phyloP scores from a whole-genome alignment of 2,797 vertebrate genomes.

The Allobates femoralis region DNA sequence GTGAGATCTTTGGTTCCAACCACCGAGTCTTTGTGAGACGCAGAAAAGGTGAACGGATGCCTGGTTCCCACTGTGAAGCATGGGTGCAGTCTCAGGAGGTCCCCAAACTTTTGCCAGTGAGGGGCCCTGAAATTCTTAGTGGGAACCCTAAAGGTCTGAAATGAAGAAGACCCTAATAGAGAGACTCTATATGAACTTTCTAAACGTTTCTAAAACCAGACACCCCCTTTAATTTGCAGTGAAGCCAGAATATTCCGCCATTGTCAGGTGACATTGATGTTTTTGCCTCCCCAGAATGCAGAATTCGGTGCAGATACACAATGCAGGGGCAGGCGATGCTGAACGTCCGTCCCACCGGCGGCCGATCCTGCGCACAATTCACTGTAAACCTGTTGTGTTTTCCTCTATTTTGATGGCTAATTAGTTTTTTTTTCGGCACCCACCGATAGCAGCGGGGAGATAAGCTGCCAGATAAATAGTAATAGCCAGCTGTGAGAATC shows the following conservation, averaged over 20 bases:
- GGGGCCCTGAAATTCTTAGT: too few species aligned
- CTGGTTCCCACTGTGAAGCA: too few species aligned
- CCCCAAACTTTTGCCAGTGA: too few species aligned
- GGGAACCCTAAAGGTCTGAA: background rate
- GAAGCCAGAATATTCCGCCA: background rate
- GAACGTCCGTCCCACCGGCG: background rate
- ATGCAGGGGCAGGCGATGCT: background rate
- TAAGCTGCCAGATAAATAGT: constrained; percentile 47
- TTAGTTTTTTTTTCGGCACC: constrained; percentile 18
- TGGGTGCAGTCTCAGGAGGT: too few species aligned
- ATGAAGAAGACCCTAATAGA: background rate
- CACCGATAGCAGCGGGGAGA: constrained; percentile 34
- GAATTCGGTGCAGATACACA: background rate
- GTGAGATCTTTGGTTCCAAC: too few species aligned
- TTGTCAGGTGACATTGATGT: background rate
- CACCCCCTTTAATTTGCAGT: too few species aligned
- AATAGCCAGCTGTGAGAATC: constrained; percentile 37
- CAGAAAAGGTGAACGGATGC: too few species aligned
- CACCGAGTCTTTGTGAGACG: too few species aligned
- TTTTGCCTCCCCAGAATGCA: background rate
- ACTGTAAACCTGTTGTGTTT: constrained; percentile 19
- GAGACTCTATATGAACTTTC: too few species aligned
- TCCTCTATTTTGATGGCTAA: constrained; percentile 42
- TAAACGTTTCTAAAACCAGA: too few species aligned
- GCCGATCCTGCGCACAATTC: background rate